Evolutionary conservation across 2,888 invertebrate genomes (phyloP), one percentile per base, ranked within the genome.

Genomic region (Disparrhopalites patrizii): DNA sequence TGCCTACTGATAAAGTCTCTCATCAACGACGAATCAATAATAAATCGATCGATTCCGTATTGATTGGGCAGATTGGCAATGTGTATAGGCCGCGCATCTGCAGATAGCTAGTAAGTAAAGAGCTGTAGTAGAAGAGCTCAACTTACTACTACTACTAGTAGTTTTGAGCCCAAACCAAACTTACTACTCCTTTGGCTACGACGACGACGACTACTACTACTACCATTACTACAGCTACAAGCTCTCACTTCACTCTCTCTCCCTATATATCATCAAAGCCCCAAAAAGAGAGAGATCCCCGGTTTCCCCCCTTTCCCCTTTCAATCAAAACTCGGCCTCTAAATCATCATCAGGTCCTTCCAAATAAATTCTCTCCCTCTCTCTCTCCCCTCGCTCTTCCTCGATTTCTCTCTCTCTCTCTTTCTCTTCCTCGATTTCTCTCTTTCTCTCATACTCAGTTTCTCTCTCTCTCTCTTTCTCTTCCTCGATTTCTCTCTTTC

Each of bases 11-110:
- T 74, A 73, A 64, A 74, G 73, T 74, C 75, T 75, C 73, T 74
- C 72, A 72, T 75, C 75, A 75, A 74, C 75, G 73, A 74, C 74
- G 73, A 75, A 75, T 75, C 75, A 75, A 75, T 75, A 75, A 73
- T 75, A 74, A 63, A 56, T 63, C 56, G 54, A 56, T 64, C 43
- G 64, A 56, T 52, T 62, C 38, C 33, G 52, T 52, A 64, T 64
- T 64, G 64, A 64, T 64, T 56, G 56, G 56, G 64, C 50, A 64
- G 52, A 52, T 64, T 57, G 64, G 64, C 47, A 56, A 56, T 56
- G 62, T 56, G 56, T 64, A 55, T 56, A 56, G 56, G 60, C 60
- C 47, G 64, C 64, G 64, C 64, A 64, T 64, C 64, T 64, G 64
- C 56, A 64, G 55, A 60, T 60, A 60, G 51, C 50, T 58, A 58